Evolutionary conservation across 2,797 vertebrate species (phyloP).

Genomic region (Mus minutoides): DNA sequence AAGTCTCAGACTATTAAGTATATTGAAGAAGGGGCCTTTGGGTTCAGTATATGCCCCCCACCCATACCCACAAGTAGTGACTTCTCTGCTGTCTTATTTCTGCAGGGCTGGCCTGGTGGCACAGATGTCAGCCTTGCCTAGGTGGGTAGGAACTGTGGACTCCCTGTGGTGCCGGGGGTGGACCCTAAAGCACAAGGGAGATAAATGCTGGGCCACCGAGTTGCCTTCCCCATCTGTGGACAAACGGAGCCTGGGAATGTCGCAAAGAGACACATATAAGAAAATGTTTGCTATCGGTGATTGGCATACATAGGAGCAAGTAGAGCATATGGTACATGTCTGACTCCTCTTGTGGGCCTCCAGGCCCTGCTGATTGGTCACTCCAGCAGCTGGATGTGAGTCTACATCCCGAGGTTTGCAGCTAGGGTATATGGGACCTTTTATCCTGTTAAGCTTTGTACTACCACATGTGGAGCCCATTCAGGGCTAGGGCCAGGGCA

Average conservation of each 20-base stretch:
- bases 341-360: not conserved
- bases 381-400: not conserved
- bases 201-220: no score
- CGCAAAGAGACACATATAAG: not conserved
- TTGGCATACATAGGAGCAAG: not conserved
- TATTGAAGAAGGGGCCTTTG: not conserved
- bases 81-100: not conserved
- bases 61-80: not conserved
- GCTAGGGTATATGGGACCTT: not conserved
- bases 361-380: no score
- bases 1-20: not conserved
- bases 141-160: no score
- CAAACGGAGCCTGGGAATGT: not conserved
- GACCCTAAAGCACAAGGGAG: not conserved
- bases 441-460: fast-evolving
- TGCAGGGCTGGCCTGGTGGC: not conserved
- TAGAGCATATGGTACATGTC: fast-evolving
- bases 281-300: fast-evolving
- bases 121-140: not conserved
- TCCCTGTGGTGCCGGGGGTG: not conserved
- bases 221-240: not conserved
- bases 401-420: not conserved
- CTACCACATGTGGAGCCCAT: fast-evolving
- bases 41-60: not conserved
- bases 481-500: fast-evolving